Evolutionary conservation across 30 jellyfish, hydroid and myxozoan species (phyloP).

Genomic region (Aurelia coerulea): DNA sequence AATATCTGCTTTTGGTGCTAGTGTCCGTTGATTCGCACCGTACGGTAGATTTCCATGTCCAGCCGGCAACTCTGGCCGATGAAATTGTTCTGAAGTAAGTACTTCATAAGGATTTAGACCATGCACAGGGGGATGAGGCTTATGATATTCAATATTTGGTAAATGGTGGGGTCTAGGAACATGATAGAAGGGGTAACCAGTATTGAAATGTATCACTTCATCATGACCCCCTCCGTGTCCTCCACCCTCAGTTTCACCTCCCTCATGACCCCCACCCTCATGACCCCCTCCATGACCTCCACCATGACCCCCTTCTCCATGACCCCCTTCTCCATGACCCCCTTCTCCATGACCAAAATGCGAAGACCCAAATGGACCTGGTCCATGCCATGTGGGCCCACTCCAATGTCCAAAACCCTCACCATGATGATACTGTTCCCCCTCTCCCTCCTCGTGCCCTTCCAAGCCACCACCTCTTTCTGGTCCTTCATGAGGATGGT

Average conservation of each 20-base stretch:
- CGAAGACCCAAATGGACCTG: constrained; percentile 62
- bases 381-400: constrained; percentile 66
- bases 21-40: constrained; percentile 43
- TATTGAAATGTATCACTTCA: constrained; percentile 53
- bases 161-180: constrained; percentile 52
- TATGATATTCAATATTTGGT: constrained; percentile 64
- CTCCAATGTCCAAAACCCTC: constrained; percentile 43
- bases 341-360: constrained; percentile 24
- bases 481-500: constrained; percentile 53
- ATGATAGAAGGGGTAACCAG: constrained; percentile 80
- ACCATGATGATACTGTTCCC: constrained; percentile 38
- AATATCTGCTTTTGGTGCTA: background rate
- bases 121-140: constrained; percentile 77
- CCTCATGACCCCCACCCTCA: constrained; percentile 17
- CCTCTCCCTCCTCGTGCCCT: constrained; percentile 57
- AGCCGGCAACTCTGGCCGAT: constrained; percentile 55
- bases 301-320: constrained; percentile 37
- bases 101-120: constrained; percentile 86
- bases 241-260: constrained; percentile 7
- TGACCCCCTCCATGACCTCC: constrained; percentile 7
- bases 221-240: constrained; percentile 39
- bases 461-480: constrained; percentile 60
- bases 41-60: constrained; percentile 75
- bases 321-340: constrained; percentile 27
- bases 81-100: constrained; percentile 68